Base-by-base conservation (phyloP, 2,888 invertebrate genomes). In the Dynastes grantii region DNA sequence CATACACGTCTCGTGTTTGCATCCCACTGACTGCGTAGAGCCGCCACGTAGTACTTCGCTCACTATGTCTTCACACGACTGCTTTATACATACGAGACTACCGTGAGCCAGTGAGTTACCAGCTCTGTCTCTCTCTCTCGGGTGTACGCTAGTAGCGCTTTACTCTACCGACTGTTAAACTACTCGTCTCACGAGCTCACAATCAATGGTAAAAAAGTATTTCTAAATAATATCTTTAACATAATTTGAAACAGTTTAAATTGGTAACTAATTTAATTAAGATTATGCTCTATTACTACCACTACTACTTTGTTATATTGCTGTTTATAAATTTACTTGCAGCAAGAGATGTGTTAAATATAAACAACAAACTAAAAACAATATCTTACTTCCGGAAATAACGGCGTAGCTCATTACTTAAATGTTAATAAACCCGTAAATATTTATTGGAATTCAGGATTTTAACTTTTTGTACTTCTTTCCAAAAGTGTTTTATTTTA, bases 91-190 rank as follows among this genome's bases (percentile, higher is more conserved):
- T 84, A 85, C 85, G 85, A 87, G 86, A 86, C 85, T 85, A 83
- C 86, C 84, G 85, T 87, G 87, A 88, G 87, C 87, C 88, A 87
- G 87, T 88, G 88, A 87, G 87, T 88, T 87, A 85, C 85, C 85
- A 85, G 84, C 85, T 82, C 80, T 79, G 51, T 67, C 58, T 63
- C 76, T 61, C 77, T 79, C 67, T 82, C 83, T 84, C 84, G 85
- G 85, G 84, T 84, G 84, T 85, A 84, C 82, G 83, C 85, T 83
- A 83, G 73, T 79, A 64, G 83, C 77, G 58, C 73, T 73, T 76
- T 79, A 80, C 78, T 79, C 87, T 86, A 85, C 84, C 84, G 85
- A 87, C 87, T 83, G 84, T 87, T 86, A 84, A 53, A 86, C 87
- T 86, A 86, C 87, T 87, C 86, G 86, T 86, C 87, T 87, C 86